Conservation (phyloP, 1,140 invertebrate genomes). For the Glossosoma conforme region DNA sequence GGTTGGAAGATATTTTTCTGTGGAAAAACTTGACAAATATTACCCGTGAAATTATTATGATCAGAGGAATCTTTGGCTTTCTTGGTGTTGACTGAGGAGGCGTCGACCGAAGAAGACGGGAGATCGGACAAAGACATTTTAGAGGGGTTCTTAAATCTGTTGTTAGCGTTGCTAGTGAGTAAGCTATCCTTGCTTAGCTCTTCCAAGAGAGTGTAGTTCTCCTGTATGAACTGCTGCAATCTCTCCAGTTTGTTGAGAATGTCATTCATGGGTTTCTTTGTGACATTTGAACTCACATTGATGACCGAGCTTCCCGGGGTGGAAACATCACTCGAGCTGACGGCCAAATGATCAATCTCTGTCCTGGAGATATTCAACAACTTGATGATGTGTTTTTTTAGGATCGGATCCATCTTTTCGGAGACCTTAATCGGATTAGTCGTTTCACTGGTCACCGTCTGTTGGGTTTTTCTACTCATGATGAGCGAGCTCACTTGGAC, state of each 20-base stretch:
- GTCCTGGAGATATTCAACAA: slow-evolving; percentile 47
- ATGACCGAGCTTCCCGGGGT: slow-evolving; percentile 51
- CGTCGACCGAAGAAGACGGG: neutral
- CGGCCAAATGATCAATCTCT: slow-evolving; percentile 46
- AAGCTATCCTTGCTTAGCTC: slow-evolving; percentile 23
- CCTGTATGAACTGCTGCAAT: slow-evolving; percentile 36
- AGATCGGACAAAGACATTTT: slow-evolving; percentile 18
- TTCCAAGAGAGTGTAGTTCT: slow-evolving; percentile 36
- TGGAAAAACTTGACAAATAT: too few species aligned
- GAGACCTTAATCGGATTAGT: neutral
- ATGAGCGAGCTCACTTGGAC: slow-evolving; percentile 30
- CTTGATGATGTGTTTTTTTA: slow-evolving; percentile 48
- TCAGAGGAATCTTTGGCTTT: too few species aligned
- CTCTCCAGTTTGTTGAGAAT: slow-evolving; percentile 37
- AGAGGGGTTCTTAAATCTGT: slow-evolving; percentile 1
- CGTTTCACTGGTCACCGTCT: neutral
- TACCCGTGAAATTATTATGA: too few species aligned
- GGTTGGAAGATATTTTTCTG: too few species aligned
- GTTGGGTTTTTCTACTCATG: neutral
- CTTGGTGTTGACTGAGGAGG: too few species aligned
- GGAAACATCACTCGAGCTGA: slow-evolving; percentile 48
- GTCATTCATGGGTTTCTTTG: slow-evolving; percentile 19
- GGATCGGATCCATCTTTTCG: slow-evolving; percentile 25
- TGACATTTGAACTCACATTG: slow-evolving; percentile 39
- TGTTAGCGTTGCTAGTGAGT: too few species aligned